Percentiles rank a stretch among this genome's conserved stretches.
phyloP scores from a whole-genome alignment of 1,140 invertebrate genomes.

The Arion vulgaris region DNA sequence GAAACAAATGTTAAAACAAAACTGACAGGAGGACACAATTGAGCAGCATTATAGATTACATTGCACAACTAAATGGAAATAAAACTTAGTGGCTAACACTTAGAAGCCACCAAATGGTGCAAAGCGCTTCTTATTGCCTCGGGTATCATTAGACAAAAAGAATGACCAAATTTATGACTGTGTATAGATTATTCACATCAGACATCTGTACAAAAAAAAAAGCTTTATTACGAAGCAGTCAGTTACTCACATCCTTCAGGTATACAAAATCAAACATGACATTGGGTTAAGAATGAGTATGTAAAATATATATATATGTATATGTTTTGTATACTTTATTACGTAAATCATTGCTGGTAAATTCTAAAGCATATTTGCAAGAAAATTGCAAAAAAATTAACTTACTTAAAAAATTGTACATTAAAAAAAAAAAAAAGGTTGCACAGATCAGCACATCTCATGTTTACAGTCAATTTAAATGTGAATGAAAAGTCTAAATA shows the following conservation, averaged over 20 bases:
- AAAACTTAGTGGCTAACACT: not conserved
- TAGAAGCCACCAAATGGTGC: too few relatives aligned
- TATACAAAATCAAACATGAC: not conserved
- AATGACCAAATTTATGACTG: not conserved
- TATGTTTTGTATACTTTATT: constrained; percentile 6
- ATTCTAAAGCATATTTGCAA: not conserved
- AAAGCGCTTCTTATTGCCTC: not conserved
- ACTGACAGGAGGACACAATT: not conserved
- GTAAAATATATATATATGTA: constrained; percentile 7
- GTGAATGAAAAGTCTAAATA: not conserved
- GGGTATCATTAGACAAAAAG: not conserved
- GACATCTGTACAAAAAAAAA: not conserved
- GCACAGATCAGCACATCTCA: not conserved
- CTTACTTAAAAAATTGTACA: not conserved
- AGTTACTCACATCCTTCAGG: not conserved
- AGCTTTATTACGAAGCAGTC: not conserved
- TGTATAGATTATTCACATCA: constrained; percentile 19
- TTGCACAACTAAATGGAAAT: constrained; percentile 2
- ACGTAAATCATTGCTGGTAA: not conserved
- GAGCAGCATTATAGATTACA: constrained; percentile 15
- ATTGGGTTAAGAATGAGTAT: constrained; percentile 2
- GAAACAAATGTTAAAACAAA: too few relatives aligned
- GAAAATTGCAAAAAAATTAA: not conserved
- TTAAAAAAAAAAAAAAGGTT: not conserved
- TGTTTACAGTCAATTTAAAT: not conserved